A percentile compares a stretch with the other conserved stretches of the same genome.
These are phyloP conservation scores for Temnothorax nylanderi DNA, from an alignment of 1,140 invertebrate species.

Conservation along the genomic window DNA sequence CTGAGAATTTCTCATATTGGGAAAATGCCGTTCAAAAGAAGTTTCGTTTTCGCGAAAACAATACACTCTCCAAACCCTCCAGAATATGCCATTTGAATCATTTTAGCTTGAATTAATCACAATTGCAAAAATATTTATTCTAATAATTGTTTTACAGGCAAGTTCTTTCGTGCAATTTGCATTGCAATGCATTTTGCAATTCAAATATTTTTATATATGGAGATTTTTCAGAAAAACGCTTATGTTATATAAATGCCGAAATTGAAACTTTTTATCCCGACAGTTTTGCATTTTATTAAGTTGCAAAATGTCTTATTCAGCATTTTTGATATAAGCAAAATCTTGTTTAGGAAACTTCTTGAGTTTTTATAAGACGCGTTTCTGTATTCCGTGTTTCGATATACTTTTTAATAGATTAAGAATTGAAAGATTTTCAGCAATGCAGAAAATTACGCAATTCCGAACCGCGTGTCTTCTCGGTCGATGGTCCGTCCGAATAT, in stretches of 20 bases:
- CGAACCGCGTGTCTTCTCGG: slow-evolving; percentile 18
- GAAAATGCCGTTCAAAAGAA: neutral
- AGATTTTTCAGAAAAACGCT: neutral
- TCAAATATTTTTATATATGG: neutral
- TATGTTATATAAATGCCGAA: neutral
- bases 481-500: slow-evolving; percentile 58
- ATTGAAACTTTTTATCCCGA: neutral
- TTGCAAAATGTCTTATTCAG: neutral
- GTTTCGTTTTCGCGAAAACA: neutral
- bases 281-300: slow-evolving; percentile 2
- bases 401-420: neutral
- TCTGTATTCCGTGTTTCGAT: neutral
- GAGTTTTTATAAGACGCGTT: neutral
- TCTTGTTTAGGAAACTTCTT: neutral
- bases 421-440: neutral
- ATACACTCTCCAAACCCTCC: neutral
- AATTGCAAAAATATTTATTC: slow-evolving; percentile 24
- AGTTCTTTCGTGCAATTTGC: neutral
- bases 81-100: neutral
- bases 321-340: slow-evolving; percentile 4
- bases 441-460: neutral
- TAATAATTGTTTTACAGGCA: neutral
- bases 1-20: neutral
- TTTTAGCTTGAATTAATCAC: neutral
- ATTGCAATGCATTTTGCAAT: neutral